Conservation (phyloP, 2,797 vertebrate genomes). For the Menidia menidia region DNA sequence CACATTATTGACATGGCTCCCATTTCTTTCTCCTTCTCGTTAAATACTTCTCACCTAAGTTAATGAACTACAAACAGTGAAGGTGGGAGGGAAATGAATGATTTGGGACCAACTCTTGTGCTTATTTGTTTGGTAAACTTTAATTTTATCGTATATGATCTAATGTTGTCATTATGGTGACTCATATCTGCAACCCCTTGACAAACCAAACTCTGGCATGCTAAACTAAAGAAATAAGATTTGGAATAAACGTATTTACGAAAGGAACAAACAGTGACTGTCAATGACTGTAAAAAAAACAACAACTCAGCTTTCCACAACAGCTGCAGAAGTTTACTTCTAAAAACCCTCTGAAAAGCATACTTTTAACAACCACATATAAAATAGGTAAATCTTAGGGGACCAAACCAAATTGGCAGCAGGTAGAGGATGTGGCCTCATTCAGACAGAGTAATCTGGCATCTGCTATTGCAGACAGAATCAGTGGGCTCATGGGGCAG, state of each 20-base stretch:
- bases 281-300: background rate
- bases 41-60: conserved; percentile 82
- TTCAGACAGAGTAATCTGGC: conserved; percentile 78
- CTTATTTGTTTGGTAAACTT: conserved; percentile 47
- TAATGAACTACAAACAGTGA: conserved; percentile 81
- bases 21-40: conserved; percentile 65
- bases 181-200: background rate
- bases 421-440: conserved; percentile 70
- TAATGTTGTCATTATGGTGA: conserved; percentile 3
- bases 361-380: conserved; percentile 57
- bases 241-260: conserved; percentile 2
- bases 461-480: conserved; percentile 80
- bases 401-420: conserved; percentile 71
- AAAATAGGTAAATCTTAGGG: conserved; percentile 60
- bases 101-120: conserved; percentile 64
- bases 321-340: conserved; percentile 27
- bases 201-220: conserved; percentile 5
- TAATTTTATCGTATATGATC: conserved; percentile 28
- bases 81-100: conserved; percentile 56
- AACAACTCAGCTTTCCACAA: conserved; percentile 35
- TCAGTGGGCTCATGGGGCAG: conserved; percentile 62
- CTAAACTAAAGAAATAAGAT: background rate
- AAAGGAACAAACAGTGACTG: background rate
- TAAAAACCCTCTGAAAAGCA: conserved; percentile 38
- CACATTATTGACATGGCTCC: conserved; percentile 74